phyloP scores from a whole-genome alignment of 2,888 invertebrate species.

The Calephelis perditalis region DNA sequence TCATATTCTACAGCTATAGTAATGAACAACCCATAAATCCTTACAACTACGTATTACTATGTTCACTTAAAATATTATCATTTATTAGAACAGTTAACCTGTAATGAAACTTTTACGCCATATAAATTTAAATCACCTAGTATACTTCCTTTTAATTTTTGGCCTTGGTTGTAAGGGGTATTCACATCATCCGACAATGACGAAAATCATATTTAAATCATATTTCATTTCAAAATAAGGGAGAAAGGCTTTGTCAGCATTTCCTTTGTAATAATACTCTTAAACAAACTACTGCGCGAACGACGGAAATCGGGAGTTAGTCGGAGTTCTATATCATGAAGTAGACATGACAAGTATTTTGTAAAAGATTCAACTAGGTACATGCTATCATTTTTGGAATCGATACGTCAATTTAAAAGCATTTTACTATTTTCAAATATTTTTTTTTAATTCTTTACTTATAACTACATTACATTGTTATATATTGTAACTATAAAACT shows the following conservation, averaged over 20 bases:
- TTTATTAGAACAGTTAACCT: not conserved
- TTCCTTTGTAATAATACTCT: slow-evolving; percentile 11
- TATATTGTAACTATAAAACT: no score
- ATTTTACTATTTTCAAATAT: no score
- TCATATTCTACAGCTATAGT: no score
- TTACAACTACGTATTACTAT: no score
- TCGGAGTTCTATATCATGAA: not conserved
- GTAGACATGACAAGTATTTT: slow-evolving; percentile 1
- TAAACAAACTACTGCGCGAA: slow-evolving; percentile 7
- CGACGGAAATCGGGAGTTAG: slow-evolving; percentile 6
- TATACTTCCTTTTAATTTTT: not conserved
- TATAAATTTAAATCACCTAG: not conserved
- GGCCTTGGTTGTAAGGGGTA: not conserved
- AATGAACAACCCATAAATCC: no score
- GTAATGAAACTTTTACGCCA: not conserved
- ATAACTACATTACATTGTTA: no score
- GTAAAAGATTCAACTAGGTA: not conserved
- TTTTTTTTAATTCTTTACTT: no score
- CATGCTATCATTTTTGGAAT: no score
- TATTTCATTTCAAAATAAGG: slow-evolving; percentile 5
- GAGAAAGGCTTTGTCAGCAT: slow-evolving; percentile 2
- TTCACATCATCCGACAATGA: not conserved
- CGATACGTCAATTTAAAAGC: no score
- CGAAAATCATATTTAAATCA: slow-evolving; percentile 8
- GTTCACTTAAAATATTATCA: no score